These are phyloP conservation scores for Gymnoscelis rufifasciata DNA, from an alignment of 2,888 invertebrate genomes.

Conservation along the genomic window DNA sequence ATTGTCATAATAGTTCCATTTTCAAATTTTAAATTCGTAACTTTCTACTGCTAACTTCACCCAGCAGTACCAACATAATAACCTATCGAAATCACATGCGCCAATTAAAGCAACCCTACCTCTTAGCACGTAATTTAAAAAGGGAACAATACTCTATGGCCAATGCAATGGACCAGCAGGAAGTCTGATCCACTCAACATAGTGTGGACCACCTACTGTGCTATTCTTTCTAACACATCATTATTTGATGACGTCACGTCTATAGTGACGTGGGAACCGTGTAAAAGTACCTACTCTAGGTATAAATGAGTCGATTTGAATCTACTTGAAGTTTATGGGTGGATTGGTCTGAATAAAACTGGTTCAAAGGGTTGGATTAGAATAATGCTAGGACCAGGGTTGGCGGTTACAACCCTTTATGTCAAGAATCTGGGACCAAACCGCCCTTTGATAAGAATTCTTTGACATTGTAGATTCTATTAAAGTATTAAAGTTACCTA, in stretches of 20 bases:
- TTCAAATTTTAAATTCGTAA: no score
- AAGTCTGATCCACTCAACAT: slow-evolving; percentile 28
- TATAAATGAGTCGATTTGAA: slow-evolving; percentile 14
- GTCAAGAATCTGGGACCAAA: neutral
- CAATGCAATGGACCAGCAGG: slow-evolving; percentile 4
- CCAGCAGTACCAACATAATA: neutral
- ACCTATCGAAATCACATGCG: slow-evolving; percentile 2
- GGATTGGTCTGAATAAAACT: slow-evolving; percentile 7
- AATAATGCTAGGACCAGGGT: neutral
- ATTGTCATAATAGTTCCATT: no score
- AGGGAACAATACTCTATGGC: slow-evolving; percentile 6
- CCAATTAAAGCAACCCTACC: slow-evolving; percentile 1
- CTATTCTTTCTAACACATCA: slow-evolving; percentile 42
- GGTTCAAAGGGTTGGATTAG: slow-evolving; percentile 2
- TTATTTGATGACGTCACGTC: slow-evolving; percentile 34
- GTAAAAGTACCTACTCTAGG: neutral
- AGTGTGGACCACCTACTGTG: slow-evolving; percentile 55
- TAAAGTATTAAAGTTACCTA: no score
- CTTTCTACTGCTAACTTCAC: neutral
- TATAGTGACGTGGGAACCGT: slow-evolving; percentile 43
- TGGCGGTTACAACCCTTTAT: neutral
- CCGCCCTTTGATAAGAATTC: neutral
- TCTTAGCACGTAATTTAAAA: slow-evolving; percentile 6
- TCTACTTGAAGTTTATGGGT: slow-evolving; percentile 13
- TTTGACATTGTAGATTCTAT: neutral